Evolutionary conservation across 1,140 invertebrate species (phyloP).

Genomic region (Maconellicoccus hirsutus): DNA sequence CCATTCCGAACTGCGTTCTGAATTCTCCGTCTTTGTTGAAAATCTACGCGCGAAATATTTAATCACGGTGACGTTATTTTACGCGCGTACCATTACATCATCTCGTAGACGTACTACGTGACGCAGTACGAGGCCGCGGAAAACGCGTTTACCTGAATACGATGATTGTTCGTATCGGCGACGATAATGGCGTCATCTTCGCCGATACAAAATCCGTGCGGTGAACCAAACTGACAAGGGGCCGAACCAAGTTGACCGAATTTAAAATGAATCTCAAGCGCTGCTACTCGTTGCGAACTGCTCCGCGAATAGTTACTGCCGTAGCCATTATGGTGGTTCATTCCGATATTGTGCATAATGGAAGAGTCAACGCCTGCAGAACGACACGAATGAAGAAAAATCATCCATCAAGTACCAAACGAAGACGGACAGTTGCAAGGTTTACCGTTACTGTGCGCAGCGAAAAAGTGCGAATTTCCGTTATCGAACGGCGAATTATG

Average conservation of each 20-base stretch:
- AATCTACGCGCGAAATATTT: constrained; percentile 52
- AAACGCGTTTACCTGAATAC: constrained; percentile 58
- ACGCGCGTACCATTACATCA: too few species aligned
- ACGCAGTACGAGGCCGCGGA: neutral
- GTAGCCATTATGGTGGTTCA: constrained; percentile 1
- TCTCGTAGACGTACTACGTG: too few species aligned
- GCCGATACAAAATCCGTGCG: constrained; percentile 91
- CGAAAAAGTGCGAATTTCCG: neutral
- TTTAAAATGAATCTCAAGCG: constrained; percentile 80
- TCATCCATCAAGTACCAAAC: neutral
- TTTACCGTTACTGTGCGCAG: neutral
- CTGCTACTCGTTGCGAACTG: constrained; percentile 19
- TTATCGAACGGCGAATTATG: constrained; percentile 4
- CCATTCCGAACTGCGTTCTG: constrained; percentile 78
- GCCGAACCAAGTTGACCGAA: constrained; percentile 84
- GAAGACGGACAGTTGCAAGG: neutral
- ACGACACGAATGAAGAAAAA: neutral
- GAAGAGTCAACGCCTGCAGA: neutral
- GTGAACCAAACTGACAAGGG: constrained; percentile 90
- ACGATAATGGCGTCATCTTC: constrained; percentile 89
- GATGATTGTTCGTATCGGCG: constrained; percentile 92
- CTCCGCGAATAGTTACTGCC: constrained; percentile 13
- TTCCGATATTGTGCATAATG: neutral
- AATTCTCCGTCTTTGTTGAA: constrained; percentile 81
- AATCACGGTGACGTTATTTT: too few species aligned